phyloP scores from a whole-genome alignment of 2,113 vertebrate genomes.

The Antechinus stuartii region DNA sequence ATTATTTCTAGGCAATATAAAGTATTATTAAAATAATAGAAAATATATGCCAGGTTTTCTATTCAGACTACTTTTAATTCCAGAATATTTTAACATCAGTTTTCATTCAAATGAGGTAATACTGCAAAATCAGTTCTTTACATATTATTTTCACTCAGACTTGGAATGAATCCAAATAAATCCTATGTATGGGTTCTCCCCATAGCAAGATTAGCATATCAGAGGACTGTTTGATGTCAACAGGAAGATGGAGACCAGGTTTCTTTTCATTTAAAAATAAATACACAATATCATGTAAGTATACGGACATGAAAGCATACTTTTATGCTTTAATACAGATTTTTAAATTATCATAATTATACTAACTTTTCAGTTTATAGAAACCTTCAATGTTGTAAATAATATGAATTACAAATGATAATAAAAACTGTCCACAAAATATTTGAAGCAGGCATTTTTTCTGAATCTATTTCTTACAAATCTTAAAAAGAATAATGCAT shows the following conservation, averaged over 20 bases:
- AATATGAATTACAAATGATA: constrained; percentile 30
- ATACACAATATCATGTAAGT: constrained; percentile 77
- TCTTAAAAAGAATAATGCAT: neutral
- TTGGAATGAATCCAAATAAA: constrained; percentile 85
- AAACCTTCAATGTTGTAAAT: constrained; percentile 55
- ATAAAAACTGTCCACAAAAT: constrained; percentile 57
- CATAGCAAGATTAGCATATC: constrained; percentile 86
- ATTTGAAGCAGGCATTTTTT: neutral
- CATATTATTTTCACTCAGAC: constrained; percentile 73
- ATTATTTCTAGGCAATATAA: neutral
- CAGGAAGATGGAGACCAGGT: constrained; percentile 83
- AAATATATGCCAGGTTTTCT: constrained; percentile 28
- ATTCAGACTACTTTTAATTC: constrained; percentile 55
- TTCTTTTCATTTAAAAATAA: constrained; percentile 85
- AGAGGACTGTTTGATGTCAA: constrained; percentile 88
- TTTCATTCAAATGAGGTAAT: constrained; percentile 76
- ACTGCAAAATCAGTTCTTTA: constrained; percentile 73
- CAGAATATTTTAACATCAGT: constrained; percentile 71
- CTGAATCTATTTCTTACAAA: constrained; percentile 30
- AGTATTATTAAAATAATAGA: constrained; percentile 46
- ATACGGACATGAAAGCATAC: constrained; percentile 71
- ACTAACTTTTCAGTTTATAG: constrained; percentile 66
- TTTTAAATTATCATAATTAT: constrained; percentile 75
- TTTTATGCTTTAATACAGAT: constrained; percentile 78
- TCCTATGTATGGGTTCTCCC: constrained; percentile 77